phyloP scores from a whole-genome alignment of 1,140 invertebrate species.

The Drosophila pseudoobscura region DNA sequence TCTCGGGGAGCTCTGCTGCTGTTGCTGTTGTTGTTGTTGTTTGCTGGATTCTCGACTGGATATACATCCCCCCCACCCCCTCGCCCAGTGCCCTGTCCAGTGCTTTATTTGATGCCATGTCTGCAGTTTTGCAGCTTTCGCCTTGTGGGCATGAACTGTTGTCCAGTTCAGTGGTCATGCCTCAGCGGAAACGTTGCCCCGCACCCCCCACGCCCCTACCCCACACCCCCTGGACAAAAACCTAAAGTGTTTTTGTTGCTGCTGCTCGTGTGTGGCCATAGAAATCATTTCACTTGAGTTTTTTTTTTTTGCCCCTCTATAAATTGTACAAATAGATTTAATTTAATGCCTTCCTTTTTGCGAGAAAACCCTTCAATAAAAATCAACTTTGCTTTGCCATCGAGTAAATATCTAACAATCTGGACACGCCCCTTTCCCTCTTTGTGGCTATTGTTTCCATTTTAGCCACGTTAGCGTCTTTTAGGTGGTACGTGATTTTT shows the following conservation, averaged over 20 bases:
- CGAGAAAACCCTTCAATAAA: slow-evolving; percentile 48
- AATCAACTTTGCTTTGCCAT: slow-evolving; percentile 61
- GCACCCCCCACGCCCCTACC: too few species aligned
- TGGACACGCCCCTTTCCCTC: slow-evolving; percentile 2
- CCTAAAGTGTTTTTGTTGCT: slow-evolving; percentile 10
- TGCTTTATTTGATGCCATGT: slow-evolving; percentile 75
- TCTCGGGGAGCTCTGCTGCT: background rate
- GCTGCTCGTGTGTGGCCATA: slow-evolving; percentile 25
- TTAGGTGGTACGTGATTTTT: slow-evolving; percentile 75
- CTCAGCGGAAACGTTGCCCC: slow-evolving; percentile 42
- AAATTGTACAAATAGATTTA: slow-evolving; percentile 76
- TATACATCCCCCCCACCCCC: background rate
- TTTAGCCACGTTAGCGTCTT: slow-evolving; percentile 75
- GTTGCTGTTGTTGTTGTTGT: too few species aligned
- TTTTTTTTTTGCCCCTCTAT: slow-evolving; percentile 63
- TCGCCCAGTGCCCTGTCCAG: background rate
- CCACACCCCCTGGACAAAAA: background rate
- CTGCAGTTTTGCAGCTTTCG: slow-evolving; percentile 63
- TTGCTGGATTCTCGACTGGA: slow-evolving; percentile 7
- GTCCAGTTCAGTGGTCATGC: slow-evolving; percentile 74
- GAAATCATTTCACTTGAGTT: slow-evolving; percentile 59
- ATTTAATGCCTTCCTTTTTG: slow-evolving; percentile 63
- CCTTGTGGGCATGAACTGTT: slow-evolving; percentile 31
- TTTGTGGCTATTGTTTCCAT: slow-evolving; percentile 63
- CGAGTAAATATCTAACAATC: slow-evolving; percentile 38